Base-by-base conservation (phyloP, 2,797 vertebrate species). In the Bovichtus variegatus region DNA sequence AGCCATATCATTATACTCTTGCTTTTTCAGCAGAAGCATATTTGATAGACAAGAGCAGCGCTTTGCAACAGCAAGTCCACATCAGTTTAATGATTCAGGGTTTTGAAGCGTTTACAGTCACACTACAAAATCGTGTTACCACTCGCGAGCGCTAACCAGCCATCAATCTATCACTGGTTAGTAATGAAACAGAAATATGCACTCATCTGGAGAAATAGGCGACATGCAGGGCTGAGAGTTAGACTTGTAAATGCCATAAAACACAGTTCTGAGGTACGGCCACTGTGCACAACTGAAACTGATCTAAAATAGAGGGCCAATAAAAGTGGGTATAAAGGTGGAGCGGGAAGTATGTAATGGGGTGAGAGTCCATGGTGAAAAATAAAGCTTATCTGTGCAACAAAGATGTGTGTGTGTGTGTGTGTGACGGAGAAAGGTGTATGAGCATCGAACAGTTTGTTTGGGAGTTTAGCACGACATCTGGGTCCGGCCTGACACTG, bases 101-200 rank as follows among this genome's bases (percentile, higher is more conserved):
- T 69, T 75, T 60, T 66, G 70, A 69, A 79, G 63, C 44, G 0
- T 80, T 71, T 34, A 76, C 41, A 74, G 44, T 68, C 60, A 50
- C 51, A 68, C 9, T 54, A 21, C 65, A 19, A 70, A 71, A 55
- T 64, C 19, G 29, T 66, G 67, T 70, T 80, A 36, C 46, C 68
- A 21, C 73, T 75, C 62, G 27, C 1, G 21, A 6, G 29, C 9
- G 6, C 80, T 61, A 69, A 76, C 74, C 19, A 4, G 50, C 67
- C 76, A 62, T 82, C 78, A 83, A 80, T 85, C 83, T 60, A 10
- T 84, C 82, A 49, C 31, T 7, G 31, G 74, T 81, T 68, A 67
- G 87, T 71, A 41, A 76, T 73, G 76, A 76, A 82, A 82, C 66
- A 55, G 50, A 84, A 76, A 85, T 59, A 65, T 46, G 61, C 31